Conservation (phyloP, 1,140 invertebrate species). For the Diabrotica undecimpunctata region DNA sequence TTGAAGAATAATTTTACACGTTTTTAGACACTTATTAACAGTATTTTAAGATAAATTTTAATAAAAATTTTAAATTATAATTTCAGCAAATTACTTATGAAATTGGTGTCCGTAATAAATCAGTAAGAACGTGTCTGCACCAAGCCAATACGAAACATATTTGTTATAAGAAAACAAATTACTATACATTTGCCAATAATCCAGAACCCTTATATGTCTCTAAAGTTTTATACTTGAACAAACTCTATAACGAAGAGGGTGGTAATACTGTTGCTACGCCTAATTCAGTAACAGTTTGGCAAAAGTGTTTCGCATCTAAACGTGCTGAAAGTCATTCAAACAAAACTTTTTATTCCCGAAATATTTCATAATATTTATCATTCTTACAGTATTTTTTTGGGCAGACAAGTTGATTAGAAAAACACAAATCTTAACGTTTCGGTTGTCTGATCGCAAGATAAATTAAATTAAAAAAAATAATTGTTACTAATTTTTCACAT, state of each 20-base stretch:
- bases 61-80: too few relatives aligned
- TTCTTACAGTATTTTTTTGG: too few relatives aligned
- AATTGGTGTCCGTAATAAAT: too few relatives aligned
- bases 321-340: background rate
- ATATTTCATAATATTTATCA: background rate
- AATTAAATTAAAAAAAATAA: too few relatives aligned
- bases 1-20: too few relatives aligned
- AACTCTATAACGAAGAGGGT: slow-evolving; percentile 2
- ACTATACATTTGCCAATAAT: background rate
- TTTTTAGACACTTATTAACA: too few relatives aligned
- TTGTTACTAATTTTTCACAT: too few relatives aligned
- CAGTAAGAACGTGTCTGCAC: background rate
- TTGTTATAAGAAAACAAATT: background rate
- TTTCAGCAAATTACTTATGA: too few relatives aligned
- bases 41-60: too few relatives aligned
- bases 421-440: too few relatives aligned
- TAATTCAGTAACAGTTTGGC: background rate
- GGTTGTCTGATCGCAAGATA: too few relatives aligned
- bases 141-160: background rate
- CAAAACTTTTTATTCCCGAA: background rate
- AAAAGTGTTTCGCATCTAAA: background rate
- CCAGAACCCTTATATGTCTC: slow-evolving; percentile 1
- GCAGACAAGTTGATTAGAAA: too few relatives aligned
- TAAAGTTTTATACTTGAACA: slow-evolving; percentile 3
- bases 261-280: background rate